These are phyloP conservation scores for Colistium nudipinnis DNA, from an alignment of 2,113 vertebrate genomes.

Conservation along the genomic window DNA sequence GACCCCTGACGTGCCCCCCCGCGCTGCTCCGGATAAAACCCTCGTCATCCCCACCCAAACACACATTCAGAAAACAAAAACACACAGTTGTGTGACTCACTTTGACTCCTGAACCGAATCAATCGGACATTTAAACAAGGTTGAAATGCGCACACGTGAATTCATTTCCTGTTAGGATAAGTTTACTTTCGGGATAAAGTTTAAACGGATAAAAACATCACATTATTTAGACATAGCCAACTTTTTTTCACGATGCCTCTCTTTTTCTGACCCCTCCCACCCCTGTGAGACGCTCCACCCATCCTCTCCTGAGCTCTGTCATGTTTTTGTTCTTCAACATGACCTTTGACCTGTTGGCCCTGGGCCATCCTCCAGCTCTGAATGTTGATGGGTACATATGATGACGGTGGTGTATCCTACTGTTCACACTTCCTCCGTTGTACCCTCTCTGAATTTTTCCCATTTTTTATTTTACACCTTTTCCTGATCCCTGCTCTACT, in stretches of 20 bases:
- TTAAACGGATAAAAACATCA: not conserved
- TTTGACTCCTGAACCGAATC: no score
- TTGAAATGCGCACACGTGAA: no score
- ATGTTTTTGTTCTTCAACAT: conserved; percentile 56
- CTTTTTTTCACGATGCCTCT: not conserved
- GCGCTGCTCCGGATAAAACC: conserved; percentile 60
- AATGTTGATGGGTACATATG: conserved; percentile 2
- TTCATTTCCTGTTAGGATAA: not conserved
- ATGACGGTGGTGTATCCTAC: not conserved
- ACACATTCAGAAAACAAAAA: conserved; percentile 1
- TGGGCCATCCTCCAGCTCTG: conserved; percentile 15
- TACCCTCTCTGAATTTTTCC: conserved; percentile 7
- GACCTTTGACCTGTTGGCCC: conserved; percentile 29
- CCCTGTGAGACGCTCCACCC: conserved; percentile 40
- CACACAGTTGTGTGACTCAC: no score
- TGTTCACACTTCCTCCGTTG: conserved; percentile 37
- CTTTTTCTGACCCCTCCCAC: conserved; percentile 2
- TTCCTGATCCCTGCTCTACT: not conserved
- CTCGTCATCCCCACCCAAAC: conserved; percentile 22
- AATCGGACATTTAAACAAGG: no score
- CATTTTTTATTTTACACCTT: not conserved
- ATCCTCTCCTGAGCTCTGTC: conserved; percentile 59
- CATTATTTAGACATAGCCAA: not conserved
- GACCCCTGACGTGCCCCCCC: conserved; percentile 35
- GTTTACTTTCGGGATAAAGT: not conserved